Percentiles rank a stretch among this genome's conserved stretches.
phyloP scores from a whole-genome alignment of 2,113 vertebrate genomes.

The Chaetodon auriga region DNA sequence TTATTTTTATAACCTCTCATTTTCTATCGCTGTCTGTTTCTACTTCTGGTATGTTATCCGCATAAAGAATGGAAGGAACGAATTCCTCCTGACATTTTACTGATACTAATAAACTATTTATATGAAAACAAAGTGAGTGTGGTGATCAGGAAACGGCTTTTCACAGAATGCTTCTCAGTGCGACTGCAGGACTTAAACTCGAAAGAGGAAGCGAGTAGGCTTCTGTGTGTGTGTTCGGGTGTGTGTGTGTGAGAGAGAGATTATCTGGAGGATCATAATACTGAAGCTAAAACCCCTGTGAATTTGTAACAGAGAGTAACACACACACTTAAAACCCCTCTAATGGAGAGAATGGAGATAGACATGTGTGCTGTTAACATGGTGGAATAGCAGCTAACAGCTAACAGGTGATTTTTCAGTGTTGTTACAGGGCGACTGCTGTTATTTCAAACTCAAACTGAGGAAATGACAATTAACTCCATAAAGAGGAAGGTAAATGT shows the following conservation, averaged over 20 bases:
- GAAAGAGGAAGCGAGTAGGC: constrained; percentile 4
- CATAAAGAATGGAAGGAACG: constrained; percentile 33
- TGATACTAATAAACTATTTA: constrained; percentile 84
- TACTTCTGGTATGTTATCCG: constrained; percentile 67
- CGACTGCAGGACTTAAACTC: not conserved
- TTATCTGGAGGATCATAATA: constrained; percentile 53
- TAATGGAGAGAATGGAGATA: not conserved
- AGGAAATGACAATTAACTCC: constrained; percentile 22
- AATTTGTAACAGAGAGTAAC: constrained; percentile 43
- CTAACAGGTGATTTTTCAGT: constrained; percentile 1
- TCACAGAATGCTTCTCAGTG: not conserved
- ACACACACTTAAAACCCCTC: constrained; percentile 7
- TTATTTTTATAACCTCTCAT: constrained; percentile 73
- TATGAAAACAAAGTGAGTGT: constrained; percentile 52
- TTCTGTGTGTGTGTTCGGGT: constrained; percentile 1
- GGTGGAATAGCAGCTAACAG: constrained; percentile 2
- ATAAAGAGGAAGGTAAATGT: constrained; percentile 42
- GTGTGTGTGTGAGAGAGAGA: constrained; percentile 39
- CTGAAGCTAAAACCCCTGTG: constrained; percentile 47
- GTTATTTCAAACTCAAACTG: constrained; percentile 18
- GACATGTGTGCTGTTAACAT: not conserved
- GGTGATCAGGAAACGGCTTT: constrained; percentile 14
- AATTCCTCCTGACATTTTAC: constrained; percentile 55
- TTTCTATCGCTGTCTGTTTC: constrained; percentile 70
- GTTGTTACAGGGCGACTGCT: not conserved